A percentile compares a stretch with the other conserved stretches of the same genome.
Conservation (phyloP, 2,888 invertebrate genomes). For the Napeogenes sylphis region DNA sequence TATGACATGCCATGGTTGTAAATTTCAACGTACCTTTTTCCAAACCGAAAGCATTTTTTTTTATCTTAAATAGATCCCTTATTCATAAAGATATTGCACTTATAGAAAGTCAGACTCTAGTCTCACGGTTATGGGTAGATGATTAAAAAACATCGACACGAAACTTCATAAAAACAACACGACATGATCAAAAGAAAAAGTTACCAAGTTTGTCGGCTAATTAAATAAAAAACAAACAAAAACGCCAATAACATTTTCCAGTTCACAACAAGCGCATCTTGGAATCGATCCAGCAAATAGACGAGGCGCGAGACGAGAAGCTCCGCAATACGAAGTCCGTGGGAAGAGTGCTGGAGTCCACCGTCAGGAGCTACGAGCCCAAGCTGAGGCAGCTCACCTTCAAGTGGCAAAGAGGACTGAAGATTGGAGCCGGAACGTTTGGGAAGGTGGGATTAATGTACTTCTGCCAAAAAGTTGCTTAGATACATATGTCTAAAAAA, state of each 20-base stretch:
- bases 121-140: too few relatives aligned
- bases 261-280: constrained; percentile 65
- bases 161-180: too few relatives aligned
- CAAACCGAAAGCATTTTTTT: too few relatives aligned
- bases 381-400: constrained; percentile 89
- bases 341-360: constrained; percentile 54
- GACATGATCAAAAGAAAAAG: too few relatives aligned
- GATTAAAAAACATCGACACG: too few relatives aligned
- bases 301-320: constrained; percentile 79
- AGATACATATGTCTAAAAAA: neutral
- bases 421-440: constrained; percentile 93
- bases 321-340: constrained; percentile 68
- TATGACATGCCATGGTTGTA: too few relatives aligned
- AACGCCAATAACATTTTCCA: constrained; percentile 30
- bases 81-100: too few relatives aligned
- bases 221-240: too few relatives aligned
- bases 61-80: too few relatives aligned
- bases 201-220: too few relatives aligned
- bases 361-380: constrained; percentile 80
- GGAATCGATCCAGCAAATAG: constrained; percentile 76
- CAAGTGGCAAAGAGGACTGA: constrained; percentile 95
- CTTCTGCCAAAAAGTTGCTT: neutral
- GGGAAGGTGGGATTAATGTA: constrained; percentile 78
- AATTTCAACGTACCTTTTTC: too few relatives aligned
- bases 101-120: too few relatives aligned